Conservation (phyloP, 1,140 invertebrate genomes). For the Tribolium madens region DNA sequence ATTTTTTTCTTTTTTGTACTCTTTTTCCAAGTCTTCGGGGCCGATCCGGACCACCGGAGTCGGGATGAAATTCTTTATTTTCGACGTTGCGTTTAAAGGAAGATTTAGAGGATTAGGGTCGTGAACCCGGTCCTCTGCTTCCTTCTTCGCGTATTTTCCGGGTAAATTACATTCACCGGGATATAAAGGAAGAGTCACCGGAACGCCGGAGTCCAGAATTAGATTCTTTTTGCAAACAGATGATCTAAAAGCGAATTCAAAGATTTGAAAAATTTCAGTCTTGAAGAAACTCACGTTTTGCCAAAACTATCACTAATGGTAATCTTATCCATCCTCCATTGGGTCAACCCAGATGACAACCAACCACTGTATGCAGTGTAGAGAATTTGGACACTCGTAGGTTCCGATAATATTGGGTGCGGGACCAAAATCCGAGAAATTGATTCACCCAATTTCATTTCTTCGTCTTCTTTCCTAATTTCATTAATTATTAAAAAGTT, state of each 20-base stretch:
- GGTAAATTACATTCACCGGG: conserved; percentile 80
- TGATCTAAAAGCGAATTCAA: conserved; percentile 68
- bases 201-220: conserved; percentile 78
- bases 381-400: conserved; percentile 78
- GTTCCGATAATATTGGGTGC: conserved; percentile 84
- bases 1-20: conserved; percentile 44
- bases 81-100: neutral
- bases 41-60: conserved; percentile 64
- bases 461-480: conserved; percentile 81
- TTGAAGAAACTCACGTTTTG: conserved; percentile 76
- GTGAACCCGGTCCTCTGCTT: conserved; percentile 52
- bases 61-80: conserved; percentile 55
- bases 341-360: conserved; percentile 85
- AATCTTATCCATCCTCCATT: conserved; percentile 86
- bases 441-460: conserved; percentile 77
- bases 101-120: conserved; percentile 9
- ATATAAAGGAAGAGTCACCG: conserved; percentile 78
- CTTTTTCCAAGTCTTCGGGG: conserved; percentile 53
- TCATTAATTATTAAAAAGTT: neutral
- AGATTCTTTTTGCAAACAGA: conserved; percentile 84
- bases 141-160: conserved; percentile 52
- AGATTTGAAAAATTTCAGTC: neutral
- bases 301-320: conserved; percentile 88
- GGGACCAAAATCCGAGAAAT: conserved; percentile 87
- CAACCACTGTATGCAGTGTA: conserved; percentile 93